Conservation (phyloP, 2,888 invertebrate species). For the Dinocampus coccinellae region DNA sequence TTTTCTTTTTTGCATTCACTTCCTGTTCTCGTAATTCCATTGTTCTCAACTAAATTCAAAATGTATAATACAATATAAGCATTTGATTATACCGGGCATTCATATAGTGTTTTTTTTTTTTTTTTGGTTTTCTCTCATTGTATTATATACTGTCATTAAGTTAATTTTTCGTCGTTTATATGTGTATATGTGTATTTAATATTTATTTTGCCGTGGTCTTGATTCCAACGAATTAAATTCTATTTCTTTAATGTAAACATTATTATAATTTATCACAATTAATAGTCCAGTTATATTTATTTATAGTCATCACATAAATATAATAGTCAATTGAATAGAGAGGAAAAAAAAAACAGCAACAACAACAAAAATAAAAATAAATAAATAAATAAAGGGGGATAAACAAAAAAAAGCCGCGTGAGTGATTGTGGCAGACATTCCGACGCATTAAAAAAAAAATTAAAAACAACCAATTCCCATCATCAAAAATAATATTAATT, state of each 20-base stretch:
- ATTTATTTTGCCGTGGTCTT: slow-evolving; percentile 13
- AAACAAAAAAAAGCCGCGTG: neutral
- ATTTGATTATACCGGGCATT: slow-evolving; percentile 10
- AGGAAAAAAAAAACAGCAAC: too few relatives aligned
- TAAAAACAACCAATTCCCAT: neutral
- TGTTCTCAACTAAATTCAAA: neutral
- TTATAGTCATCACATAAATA: neutral
- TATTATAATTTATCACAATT: neutral
- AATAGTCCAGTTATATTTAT: neutral
- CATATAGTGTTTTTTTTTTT: neutral
- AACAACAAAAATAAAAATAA: too few relatives aligned
- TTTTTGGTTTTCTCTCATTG: slow-evolving; percentile 13
- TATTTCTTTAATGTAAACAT: slow-evolving; percentile 8
- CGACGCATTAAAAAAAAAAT: slow-evolving; percentile 12
- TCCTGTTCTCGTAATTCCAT: neutral
- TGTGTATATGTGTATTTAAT: neutral
- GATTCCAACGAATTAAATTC: slow-evolving; percentile 14
- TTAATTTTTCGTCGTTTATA: slow-evolving; percentile 20
- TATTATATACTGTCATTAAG: slow-evolving; percentile 20
- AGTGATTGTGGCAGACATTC: slow-evolving; percentile 21
- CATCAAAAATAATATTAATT: neutral
- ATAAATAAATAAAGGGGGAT: too few relatives aligned
- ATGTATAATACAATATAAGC: slow-evolving; percentile 1
- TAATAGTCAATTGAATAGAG: slow-evolving; percentile 16
- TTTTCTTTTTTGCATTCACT: neutral